Conservation (phyloP, 2,888 invertebrate species). For the Noctua fimbriata region DNA sequence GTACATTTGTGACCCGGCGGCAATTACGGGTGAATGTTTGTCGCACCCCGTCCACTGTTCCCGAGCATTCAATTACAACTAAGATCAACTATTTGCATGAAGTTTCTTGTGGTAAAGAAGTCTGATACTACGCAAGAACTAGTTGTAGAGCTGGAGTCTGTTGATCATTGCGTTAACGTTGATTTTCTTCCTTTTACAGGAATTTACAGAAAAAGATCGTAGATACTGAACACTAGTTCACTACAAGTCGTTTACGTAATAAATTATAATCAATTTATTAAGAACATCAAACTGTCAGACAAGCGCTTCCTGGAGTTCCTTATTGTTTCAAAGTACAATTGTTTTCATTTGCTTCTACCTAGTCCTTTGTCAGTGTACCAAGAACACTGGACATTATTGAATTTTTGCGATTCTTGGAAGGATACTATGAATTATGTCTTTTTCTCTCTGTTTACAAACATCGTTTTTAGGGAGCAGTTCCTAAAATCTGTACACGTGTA, state of each 20-base stretch:
- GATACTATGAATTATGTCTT: too few species aligned
- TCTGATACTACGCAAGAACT: conserved; percentile 20
- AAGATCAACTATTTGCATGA: conserved; percentile 47
- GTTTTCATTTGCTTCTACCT: not conserved
- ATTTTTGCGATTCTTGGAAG: conserved; percentile 13
- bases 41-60: not conserved
- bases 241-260: not conserved
- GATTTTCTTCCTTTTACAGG: not conserved
- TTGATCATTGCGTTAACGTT: conserved; percentile 4
- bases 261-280: not conserved
- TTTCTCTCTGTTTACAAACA: not conserved
- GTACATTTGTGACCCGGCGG: conserved; percentile 36
- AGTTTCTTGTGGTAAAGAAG: conserved; percentile 45
- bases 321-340: not conserved
- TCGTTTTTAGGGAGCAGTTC: not conserved
- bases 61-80: conserved; percentile 51
- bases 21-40: conserved; percentile 18
- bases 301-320: not conserved
- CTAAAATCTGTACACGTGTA: not conserved
- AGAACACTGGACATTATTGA: conserved; percentile 1
- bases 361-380: not conserved
- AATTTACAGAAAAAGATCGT: not conserved
- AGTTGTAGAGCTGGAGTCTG: conserved; percentile 3
- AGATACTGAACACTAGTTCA: not conserved
- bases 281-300: not conserved